Evolutionary conservation across 2,113 vertebrate genomes (phyloP), one percentile per base, ranked within the genome.

Genomic region (Hymenochirus boettgeri): DNA sequence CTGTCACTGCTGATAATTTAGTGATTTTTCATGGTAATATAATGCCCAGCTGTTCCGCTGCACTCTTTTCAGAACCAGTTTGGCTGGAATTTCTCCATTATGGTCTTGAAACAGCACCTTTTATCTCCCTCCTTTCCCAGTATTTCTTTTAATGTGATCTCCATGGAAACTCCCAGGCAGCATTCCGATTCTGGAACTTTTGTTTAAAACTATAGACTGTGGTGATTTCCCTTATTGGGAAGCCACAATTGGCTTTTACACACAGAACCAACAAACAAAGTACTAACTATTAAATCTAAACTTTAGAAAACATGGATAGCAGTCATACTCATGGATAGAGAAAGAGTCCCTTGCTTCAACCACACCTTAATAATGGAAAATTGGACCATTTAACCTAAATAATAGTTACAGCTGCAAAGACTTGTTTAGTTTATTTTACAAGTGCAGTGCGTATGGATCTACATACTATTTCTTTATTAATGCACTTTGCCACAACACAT

Each of bases 91-190:
- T 8, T 52, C 25, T 52, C 3, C 13, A 31, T 31, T 31, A 31
- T 31, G 10, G 5, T 31, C 11, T 39, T 26, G 25, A 12, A 45
- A 19, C 21, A 23, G 2, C 2, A 23, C 21, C 21, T 23, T 52
- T 25, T 25, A 23, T 25, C 9, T 12, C 25, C 22, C 33, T 24
- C 21, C 5, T 25, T 26, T 52, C 24, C 3, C 3, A 15, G 21
- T 27, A 17, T 46, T 18, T 17, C 17, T 24, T 59, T 46, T 60
- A 25, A 46, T 47, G 24, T 27, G 39, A 47, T 60, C 37, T 47
- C 57, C 57, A 60, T 60, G 57, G 42, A 13, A 60, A 60, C 57
- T 60, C 57, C 39, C 24, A 46, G 57, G 25, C 57, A 23, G 24
- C 39, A 60, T 47, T 60, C 57, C 42, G 19, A 19, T 57, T 6